Evolutionary conservation across 2,888 invertebrate genomes (phyloP).

Genomic region (Cynaeus angustus): DNA sequence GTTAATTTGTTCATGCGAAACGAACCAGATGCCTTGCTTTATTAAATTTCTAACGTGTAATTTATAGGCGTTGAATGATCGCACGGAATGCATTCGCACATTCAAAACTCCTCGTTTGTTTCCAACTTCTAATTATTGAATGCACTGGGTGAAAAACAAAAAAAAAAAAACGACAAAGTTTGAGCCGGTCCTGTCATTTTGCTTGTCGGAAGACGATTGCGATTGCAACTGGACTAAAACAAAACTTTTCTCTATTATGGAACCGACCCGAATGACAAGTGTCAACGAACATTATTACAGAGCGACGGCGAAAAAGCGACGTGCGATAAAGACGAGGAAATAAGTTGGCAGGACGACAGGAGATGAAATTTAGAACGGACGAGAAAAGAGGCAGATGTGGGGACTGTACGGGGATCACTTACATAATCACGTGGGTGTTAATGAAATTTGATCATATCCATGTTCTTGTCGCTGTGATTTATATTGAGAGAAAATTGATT

Average conservation of each 20-base stretch:
- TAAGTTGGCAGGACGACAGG: constrained; percentile 19
- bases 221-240: constrained; percentile 62
- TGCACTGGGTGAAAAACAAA: too few relatives aligned
- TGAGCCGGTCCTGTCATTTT: constrained; percentile 46
- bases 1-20: constrained; percentile 70
- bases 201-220: constrained; percentile 52
- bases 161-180: constrained; percentile 22
- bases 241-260: constrained; percentile 68
- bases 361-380: neutral
- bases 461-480: constrained; percentile 34
- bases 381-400: neutral
- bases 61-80: constrained; percentile 40
- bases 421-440: constrained; percentile 36
- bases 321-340: constrained; percentile 43
- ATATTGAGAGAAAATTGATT: constrained; percentile 27
- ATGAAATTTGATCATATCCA: constrained; percentile 39
- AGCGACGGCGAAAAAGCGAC: constrained; percentile 62
- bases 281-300: constrained; percentile 71
- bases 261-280: constrained; percentile 70
- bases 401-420: constrained; percentile 8
- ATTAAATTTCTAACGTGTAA: constrained; percentile 62
- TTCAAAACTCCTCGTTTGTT: too few relatives aligned
- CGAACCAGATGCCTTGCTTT: constrained; percentile 68
- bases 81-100: constrained; percentile 35
- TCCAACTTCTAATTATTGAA: too few relatives aligned